Conservation (phyloP, 1,140 invertebrate species). For the Megalonaias nervosa region DNA sequence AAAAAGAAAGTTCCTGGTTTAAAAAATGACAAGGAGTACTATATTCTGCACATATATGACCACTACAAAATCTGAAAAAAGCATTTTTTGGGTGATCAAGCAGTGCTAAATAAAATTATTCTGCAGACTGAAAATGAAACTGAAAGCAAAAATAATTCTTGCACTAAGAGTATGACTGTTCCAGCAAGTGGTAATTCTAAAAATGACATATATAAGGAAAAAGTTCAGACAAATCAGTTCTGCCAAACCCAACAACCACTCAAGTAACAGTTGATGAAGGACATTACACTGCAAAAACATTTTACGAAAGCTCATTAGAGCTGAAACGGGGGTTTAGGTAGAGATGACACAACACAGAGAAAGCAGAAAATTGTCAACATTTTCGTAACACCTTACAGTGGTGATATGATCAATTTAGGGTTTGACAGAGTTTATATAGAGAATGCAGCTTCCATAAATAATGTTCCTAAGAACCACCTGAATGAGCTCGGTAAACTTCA, state of each 20-base stretch:
- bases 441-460: conserved; percentile 3
- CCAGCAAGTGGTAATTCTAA: no score
- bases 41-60: no score
- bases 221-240: neutral
- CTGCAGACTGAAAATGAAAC: no score
- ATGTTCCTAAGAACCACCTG: no score
- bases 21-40: no score
- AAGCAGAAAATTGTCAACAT: conserved; percentile 19
- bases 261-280: neutral
- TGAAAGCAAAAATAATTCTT: no score
- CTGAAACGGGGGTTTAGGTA: neutral
- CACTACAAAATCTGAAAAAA: no score
- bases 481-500: neutral
- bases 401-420: conserved; percentile 9
- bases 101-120: no score
- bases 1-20: no score
- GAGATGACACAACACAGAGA: neutral
- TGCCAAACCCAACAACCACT: neutral
- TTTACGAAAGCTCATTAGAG: neutral
- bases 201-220: neutral
- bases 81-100: no score
- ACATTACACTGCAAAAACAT: no score
- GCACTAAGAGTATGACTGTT: no score
- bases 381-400: conserved; percentile 3
- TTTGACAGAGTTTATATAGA: conserved; percentile 11